Base-by-base conservation (phyloP, 2,888 invertebrate species). In the Drosophila dives region DNA sequence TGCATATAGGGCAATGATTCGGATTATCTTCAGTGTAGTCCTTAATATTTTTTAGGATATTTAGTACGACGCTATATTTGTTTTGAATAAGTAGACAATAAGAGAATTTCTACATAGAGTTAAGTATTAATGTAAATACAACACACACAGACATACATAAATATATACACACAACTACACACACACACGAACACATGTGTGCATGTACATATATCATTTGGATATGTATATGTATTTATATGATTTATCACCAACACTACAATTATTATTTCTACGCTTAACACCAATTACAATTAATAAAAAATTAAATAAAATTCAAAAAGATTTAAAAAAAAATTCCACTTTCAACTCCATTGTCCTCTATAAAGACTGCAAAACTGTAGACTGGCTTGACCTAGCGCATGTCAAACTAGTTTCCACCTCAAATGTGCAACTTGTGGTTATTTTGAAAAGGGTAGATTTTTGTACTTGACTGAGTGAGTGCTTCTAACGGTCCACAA, bases 251-350 rank as follows among this genome's bases (percentile, higher is more conserved):
- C 76, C 77, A 80, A 73, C 20, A 56, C 62, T 67, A 71, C 80
- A 80, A 80, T 75, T 72, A 72, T 72, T 77, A 64, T 88, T 88
- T 84, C 45, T 78, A 85, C 76, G 86, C 85, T 85, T 89, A 76
- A 89, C 70, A 89, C 75, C 74, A 86, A 81, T 80, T 72, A 86
- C 69, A 78, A 72, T 74, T 74, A 80, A 67, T 2, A 23, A 23
- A 23, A 45, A 23, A 15, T 45, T 15, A 23, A 69, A 69, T 72
- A 83, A 81, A 86, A 76, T 75, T 81, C 72, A n/a, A 75, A 81
- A 56, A 81, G 68, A 76, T 89, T 86, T 77, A 64, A 77, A 60
- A 61, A 60, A 61, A 58, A 29, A 29, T 49, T 3, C 49, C 3
- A 11, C 32, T 32, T 53, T 36, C 38, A 54, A 33, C 26, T 15